Evolutionary conservation across 2,113 vertebrate species (phyloP).

Genomic region (Oryzias celebensis): DNA sequence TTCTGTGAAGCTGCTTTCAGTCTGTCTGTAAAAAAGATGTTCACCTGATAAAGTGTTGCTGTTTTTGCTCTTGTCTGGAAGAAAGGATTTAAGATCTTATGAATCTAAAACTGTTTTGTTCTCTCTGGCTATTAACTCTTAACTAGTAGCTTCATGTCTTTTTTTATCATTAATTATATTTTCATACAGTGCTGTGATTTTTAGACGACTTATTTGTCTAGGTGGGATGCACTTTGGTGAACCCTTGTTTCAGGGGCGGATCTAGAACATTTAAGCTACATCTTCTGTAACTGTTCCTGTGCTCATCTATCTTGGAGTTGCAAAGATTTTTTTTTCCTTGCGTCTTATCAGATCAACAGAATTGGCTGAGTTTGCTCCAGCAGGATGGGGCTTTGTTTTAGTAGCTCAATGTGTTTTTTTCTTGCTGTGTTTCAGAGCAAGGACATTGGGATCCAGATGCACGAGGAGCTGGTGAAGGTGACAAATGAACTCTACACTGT

Average conservation of each 20-base stretch:
- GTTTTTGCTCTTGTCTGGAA: no score
- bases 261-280: no score
- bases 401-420: neutral
- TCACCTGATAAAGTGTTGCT: no score
- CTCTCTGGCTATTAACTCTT: no score
- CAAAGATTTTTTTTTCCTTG: constrained; percentile 1
- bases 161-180: no score
- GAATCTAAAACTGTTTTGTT: no score
- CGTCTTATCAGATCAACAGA: constrained; percentile 18
- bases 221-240: neutral
- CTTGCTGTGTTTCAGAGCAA: constrained; percentile 86
- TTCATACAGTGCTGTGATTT: constrained; percentile 8
- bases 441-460: constrained; percentile 98
- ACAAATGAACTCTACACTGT: constrained; percentile 98
- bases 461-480: constrained; percentile 96
- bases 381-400: neutral
- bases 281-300: neutral
- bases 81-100: no score
- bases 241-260: neutral
- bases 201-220: constrained; percentile 9
- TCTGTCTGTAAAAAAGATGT: no score
- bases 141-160: no score
- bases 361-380: constrained; percentile 9
- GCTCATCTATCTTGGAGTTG: neutral
- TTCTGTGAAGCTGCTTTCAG: no score